A percentile compares a stretch with the other conserved stretches of the same genome.
Conservation (phyloP, 53 echinoderm and acorn worm species). For the Actinopyga echinites region DNA sequence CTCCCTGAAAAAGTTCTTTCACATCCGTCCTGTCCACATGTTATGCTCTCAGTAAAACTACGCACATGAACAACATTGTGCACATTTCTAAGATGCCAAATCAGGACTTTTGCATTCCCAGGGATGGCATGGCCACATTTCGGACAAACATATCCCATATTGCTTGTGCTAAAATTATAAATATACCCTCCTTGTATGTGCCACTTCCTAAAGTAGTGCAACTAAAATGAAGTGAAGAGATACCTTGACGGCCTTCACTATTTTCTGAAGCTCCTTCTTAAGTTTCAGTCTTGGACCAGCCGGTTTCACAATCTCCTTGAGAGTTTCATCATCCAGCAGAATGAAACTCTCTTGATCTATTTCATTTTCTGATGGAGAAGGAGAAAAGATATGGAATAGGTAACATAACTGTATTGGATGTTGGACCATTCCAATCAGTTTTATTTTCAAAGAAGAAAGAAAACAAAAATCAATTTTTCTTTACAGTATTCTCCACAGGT, state of each 20-base stretch:
- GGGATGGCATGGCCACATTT: conserved; percentile 50
- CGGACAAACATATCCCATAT: conserved; percentile 51
- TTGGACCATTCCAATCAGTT: too few relatives aligned
- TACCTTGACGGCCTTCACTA: neutral
- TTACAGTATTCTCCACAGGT: too few relatives aligned
- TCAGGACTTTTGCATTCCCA: conserved; percentile 38
- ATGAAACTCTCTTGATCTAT: conserved; percentile 48
- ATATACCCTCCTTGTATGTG: too few relatives aligned
- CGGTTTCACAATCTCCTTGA: conserved; percentile 14
- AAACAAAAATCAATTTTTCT: too few relatives aligned
- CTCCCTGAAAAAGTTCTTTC: conserved; percentile 37
- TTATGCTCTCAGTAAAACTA: conserved; percentile 10
- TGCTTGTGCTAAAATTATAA: too few relatives aligned
- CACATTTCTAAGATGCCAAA: conserved; percentile 57
- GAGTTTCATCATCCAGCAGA: conserved; percentile 17
- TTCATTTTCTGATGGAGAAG: conserved; percentile 43
- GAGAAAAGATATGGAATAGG: neutral
- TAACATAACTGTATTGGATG: too few relatives aligned
- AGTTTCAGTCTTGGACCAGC: conserved; percentile 26
- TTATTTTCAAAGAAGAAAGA: too few relatives aligned
- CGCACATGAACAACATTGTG: conserved; percentile 44
- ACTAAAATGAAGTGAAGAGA: neutral
- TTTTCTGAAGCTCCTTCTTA: conserved; percentile 35
- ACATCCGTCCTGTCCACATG: conserved; percentile 38
- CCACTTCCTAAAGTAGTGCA: neutral